phyloP scores from a whole-genome alignment of 2,888 invertebrate species.

The Strigamia crassipes region DNA sequence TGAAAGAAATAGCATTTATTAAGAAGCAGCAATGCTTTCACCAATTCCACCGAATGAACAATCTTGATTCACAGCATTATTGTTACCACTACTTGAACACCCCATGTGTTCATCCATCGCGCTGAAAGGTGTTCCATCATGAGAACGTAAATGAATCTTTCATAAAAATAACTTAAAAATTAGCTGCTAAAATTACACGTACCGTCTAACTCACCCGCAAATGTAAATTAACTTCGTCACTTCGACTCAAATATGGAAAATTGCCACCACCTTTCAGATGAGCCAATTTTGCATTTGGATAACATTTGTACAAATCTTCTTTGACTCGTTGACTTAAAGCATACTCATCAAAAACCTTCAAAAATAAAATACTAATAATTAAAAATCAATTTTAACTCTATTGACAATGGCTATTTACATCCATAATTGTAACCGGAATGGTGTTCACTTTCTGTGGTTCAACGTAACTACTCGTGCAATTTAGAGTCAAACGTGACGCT shows the following conservation, averaged over 20 bases:
- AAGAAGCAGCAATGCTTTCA: neutral
- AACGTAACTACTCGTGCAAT: slow-evolving; percentile 79
- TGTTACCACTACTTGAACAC: neutral
- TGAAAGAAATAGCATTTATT: neutral
- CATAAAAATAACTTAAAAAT: neutral
- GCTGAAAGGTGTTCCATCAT: neutral
- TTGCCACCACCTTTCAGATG: slow-evolving; percentile 87
- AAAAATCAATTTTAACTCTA: neutral
- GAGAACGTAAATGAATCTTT: slow-evolving; percentile 32
- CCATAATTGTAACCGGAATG: slow-evolving; percentile 79
- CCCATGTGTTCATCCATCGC: neutral
- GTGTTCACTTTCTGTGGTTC: slow-evolving; percentile 72
- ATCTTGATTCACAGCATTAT: neutral
- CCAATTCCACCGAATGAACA: neutral
- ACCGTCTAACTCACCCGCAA: slow-evolving; percentile 68
- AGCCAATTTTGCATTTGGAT: slow-evolving; percentile 82
- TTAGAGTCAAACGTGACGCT: slow-evolving; percentile 83
- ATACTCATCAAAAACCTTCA: slow-evolving; percentile 77
- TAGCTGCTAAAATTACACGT: neutral
- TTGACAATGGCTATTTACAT: slow-evolving; percentile 63
- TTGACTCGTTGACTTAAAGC: slow-evolving; percentile 75
- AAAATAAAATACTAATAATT: neutral
- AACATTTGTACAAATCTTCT: slow-evolving; percentile 82
- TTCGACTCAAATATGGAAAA: slow-evolving; percentile 85
- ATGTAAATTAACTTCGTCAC: slow-evolving; percentile 86